Base-by-base conservation (phyloP, 2,797 vertebrate species). In the Nasua narica region DNA sequence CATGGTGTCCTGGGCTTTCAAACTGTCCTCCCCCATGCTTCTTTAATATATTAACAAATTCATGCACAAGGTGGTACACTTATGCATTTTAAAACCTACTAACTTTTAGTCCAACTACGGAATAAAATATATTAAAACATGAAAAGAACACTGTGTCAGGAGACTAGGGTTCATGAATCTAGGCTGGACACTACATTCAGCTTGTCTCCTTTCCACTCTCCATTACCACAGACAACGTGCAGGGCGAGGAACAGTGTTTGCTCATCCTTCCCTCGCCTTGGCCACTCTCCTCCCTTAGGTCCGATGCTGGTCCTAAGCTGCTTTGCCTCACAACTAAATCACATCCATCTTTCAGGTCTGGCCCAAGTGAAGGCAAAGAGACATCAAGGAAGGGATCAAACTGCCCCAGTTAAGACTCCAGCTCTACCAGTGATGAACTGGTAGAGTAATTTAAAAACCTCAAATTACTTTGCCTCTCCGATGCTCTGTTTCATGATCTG, bases 61-160 rank as follows among this genome's bases (percentile, higher is more conserved):
- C 35, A 50, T 78, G 85, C 72, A 87, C 27, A 94, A 32, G 5
- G 14, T 65, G n/a, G 52, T 85, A 87, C 35, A 5, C 60, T 85
- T 96, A 85, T 79, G 35, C 48, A 78, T 95, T 94, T 95, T 90
- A 85, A 96, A 27, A 62, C 16, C 58, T 70, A 78, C 82, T 96
- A 85, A 82, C 21, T 72, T 95, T 96, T 84, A 91, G 86, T 77
- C 32, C 25, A 90, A 84, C 48, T 79, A 19, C 60, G 46, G 23
- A 89, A 93, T 95, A 87, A 74, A 90, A 90, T 85, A 69, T 90
- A 96, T 96, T 87, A 90, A 96, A 84, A 25, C 0, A 3, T 52
- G 43, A 91, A 93, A 96, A 87, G 32, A 88, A 21, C 8, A 56
- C 88, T 87, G 27, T 67, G 48, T 90, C 65, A 81, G 46, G 46